Conservation (phyloP, 2,888 invertebrate genomes). For the Phrixothrix hirtus region DNA sequence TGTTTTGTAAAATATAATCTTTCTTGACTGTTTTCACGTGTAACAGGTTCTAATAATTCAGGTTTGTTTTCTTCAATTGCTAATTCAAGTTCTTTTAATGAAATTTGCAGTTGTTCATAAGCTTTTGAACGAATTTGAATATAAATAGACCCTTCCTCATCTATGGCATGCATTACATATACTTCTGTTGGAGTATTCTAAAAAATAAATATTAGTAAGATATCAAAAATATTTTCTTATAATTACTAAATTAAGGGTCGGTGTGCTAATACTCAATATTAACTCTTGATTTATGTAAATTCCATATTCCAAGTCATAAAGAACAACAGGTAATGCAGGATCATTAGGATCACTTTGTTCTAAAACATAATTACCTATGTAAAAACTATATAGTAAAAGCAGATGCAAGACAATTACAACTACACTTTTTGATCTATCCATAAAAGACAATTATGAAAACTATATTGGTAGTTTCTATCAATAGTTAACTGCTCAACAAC, state of each 20-base stretch:
- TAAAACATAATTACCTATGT: slow-evolving; percentile 11
- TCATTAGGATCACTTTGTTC: slow-evolving; percentile 25
- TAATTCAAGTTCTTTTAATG: slow-evolving; percentile 45
- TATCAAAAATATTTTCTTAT: too few relatives aligned
- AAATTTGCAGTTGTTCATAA: slow-evolving; percentile 43
- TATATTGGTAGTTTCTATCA: too few relatives aligned
- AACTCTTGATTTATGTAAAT: slow-evolving; percentile 45
- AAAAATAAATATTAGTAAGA: too few relatives aligned
- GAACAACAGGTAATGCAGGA: slow-evolving; percentile 43
- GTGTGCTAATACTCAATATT: slow-evolving; percentile 42
- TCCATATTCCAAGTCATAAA: slow-evolving; percentile 46
- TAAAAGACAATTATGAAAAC: too few relatives aligned
- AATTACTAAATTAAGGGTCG: slow-evolving; percentile 41
- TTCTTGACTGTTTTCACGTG: slow-evolving; percentile 49
- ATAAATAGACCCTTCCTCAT: slow-evolving; percentile 54
- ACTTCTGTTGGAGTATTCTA: slow-evolving; percentile 49
- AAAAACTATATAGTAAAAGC: neutral
- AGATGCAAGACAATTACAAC: neutral
- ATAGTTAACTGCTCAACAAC: too few relatives aligned
- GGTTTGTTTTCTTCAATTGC: slow-evolving; percentile 34
- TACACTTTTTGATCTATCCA: too few relatives aligned
- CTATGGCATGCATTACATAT: slow-evolving; percentile 53
- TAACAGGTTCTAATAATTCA: slow-evolving; percentile 29
- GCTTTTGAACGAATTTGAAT: slow-evolving; percentile 53
- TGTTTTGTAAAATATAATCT: slow-evolving; percentile 57